These are phyloP conservation scores for Tuberolachnus salignus DNA, from an alignment of 2,888 invertebrate genomes.

Conservation along the genomic window DNA sequence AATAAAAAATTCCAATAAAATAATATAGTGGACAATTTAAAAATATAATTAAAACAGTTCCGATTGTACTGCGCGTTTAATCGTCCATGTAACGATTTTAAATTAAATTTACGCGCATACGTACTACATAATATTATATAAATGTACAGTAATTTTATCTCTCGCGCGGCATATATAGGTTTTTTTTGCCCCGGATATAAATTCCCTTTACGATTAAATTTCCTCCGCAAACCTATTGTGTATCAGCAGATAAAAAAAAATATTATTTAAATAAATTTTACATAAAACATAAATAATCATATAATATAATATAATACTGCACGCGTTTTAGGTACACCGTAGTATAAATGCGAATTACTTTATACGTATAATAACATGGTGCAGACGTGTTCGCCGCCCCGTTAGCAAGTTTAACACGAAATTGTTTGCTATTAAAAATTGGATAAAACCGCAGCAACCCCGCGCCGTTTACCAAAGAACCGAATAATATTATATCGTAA, in stretches of 20 bases:
- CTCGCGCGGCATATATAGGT: neutral
- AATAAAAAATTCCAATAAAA: too few relatives aligned
- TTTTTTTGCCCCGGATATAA: neutral
- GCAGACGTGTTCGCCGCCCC: neutral
- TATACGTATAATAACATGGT: too few relatives aligned
- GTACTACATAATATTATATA: too few relatives aligned
- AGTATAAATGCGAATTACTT: neutral
- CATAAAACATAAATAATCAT: conserved; percentile 8
- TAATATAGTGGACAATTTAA: too few relatives aligned
- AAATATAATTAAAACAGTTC: too few relatives aligned
- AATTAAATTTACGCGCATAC: too few relatives aligned
- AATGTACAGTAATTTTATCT: neutral
- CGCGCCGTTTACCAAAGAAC: neutral
- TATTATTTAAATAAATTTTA: neutral
- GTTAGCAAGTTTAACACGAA: neutral
- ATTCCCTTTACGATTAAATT: neutral
- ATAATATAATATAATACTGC: too few relatives aligned
- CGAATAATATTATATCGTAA: neutral
- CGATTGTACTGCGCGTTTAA: too few relatives aligned
- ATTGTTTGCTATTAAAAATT: neutral
- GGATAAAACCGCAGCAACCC: neutral
- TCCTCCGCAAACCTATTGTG: neutral
- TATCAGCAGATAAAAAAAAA: neutral
- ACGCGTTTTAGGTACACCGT: neutral
- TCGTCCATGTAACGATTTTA: too few relatives aligned